Evolutionary conservation across 2,888 invertebrate species (phyloP).

Genomic region (Notodonta ziczac): DNA sequence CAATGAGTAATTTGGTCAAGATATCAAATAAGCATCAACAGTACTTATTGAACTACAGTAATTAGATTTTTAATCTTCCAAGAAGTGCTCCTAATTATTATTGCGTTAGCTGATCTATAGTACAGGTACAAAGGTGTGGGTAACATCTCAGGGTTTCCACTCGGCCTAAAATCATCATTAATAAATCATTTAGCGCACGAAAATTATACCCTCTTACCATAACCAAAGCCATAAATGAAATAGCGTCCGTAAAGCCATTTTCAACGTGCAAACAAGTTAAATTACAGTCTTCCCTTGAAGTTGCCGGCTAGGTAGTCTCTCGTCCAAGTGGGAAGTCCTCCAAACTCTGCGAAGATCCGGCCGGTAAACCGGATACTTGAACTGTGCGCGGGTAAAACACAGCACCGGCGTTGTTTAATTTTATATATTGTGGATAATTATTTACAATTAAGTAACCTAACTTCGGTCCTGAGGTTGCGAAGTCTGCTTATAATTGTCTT

Average conservation of each 20-base stretch:
- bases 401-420: neutral
- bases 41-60: no score
- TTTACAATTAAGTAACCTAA: neutral
- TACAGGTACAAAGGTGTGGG: no score
- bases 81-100: no score
- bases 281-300: conserved; percentile 17
- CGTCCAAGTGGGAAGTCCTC: conserved; percentile 43
- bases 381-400: neutral
- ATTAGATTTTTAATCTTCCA: no score
- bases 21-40: no score
- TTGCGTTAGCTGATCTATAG: no score
- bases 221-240: neutral
- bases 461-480: no score
- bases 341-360: conserved; percentile 33
- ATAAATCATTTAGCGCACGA: no score
- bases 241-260: neutral
- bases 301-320: conserved; percentile 8
- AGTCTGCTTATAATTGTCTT: no score
- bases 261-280: neutral
- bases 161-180: no score
- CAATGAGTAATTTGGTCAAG: no score
- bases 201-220: conserved; percentile 3
- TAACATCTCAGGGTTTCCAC: no score
- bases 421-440: neutral
- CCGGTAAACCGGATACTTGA: conserved; percentile 10